phyloP scores from a whole-genome alignment of 1,140 invertebrate genomes.

The Phymorhynchus buccinoides region DNA sequence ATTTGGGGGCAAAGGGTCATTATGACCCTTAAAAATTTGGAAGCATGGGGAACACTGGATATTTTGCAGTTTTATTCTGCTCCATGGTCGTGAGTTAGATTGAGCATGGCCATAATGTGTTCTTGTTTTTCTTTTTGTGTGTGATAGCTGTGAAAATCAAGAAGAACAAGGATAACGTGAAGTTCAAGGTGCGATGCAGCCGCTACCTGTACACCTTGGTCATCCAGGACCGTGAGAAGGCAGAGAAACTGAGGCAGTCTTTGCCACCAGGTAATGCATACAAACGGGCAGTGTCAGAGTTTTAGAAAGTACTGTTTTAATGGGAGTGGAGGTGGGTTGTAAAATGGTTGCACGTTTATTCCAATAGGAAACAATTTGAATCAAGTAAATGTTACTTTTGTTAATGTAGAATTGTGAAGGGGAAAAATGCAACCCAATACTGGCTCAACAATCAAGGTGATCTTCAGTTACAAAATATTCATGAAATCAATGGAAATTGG shows the following conservation, averaged over 20 bases:
- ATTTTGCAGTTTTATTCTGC: too few species aligned
- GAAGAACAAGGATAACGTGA: slow-evolving; percentile 92
- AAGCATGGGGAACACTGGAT: too few species aligned
- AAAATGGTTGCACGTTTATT: neutral
- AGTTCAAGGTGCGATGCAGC: slow-evolving; percentile 98
- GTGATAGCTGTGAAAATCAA: slow-evolving; percentile 84
- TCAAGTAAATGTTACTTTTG: too few species aligned
- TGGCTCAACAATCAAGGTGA: too few species aligned
- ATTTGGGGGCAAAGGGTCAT: too few species aligned
- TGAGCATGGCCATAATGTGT: neutral
- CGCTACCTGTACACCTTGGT: slow-evolving; percentile 98
- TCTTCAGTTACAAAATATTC: too few species aligned
- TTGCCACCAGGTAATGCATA: slow-evolving; percentile 78
- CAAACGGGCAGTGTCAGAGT: neutral
- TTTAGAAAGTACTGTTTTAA: neutral
- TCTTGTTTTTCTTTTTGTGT: neutral
- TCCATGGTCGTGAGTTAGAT: too few species aligned
- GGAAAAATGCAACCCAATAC: too few species aligned
- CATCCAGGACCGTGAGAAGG: slow-evolving; percentile 98
- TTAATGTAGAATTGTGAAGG: too few species aligned
- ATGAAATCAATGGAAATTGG: too few species aligned
- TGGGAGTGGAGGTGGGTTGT: neutral
- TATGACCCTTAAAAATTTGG: too few species aligned
- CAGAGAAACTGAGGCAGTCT: slow-evolving; percentile 96
- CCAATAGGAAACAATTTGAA: too few species aligned